Evolutionary conservation across 1,140 invertebrate species (phyloP).

Genomic region (Drosophila sturtevanti): DNA sequence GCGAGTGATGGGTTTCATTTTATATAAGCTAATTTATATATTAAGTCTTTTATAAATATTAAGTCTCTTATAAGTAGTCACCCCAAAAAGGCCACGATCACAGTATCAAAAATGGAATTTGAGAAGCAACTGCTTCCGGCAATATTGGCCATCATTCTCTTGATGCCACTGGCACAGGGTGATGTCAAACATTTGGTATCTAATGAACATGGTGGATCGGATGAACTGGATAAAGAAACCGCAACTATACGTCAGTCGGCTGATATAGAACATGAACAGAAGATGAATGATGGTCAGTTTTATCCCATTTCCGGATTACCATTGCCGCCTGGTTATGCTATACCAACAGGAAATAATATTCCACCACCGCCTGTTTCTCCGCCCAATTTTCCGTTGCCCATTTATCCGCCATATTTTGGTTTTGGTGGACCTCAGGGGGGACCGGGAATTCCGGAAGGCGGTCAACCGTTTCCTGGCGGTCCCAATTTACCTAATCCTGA

Average conservation of each 20-base stretch:
- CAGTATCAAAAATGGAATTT: conserved; percentile 27
- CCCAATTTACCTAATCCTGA: conserved; percentile 15
- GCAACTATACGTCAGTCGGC: not conserved
- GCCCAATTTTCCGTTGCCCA: conserved; percentile 67
- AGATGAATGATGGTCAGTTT: conserved; percentile 42
- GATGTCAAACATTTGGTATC: conserved; percentile 67
- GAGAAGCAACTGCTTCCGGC: conserved; percentile 24
- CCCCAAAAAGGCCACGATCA: conserved; percentile 15
- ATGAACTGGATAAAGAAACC: not conserved
- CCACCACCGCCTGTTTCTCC: conserved; percentile 33
- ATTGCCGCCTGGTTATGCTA: conserved; percentile 53
- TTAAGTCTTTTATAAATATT: conserved; percentile 57
- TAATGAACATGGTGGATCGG: conserved; percentile 7
- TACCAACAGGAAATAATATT: conserved; percentile 53
- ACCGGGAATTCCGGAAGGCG: not conserved
- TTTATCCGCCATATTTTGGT: conserved; percentile 67
- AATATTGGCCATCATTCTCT: conserved; percentile 34
- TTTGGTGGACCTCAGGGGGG: conserved; percentile 41
- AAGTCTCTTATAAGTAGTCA: conserved; percentile 63
- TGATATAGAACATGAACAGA: not conserved
- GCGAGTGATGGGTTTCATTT: conserved; percentile 19
- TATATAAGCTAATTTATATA: conserved; percentile 34
- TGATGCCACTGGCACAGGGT: conserved; percentile 41
- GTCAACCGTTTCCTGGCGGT: conserved; percentile 22
- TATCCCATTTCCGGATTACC: conserved; percentile 45